A percentile compares a stretch with the other conserved stretches of the same genome.
These are phyloP conservation scores for Drosophila subquinaria DNA, from an alignment of 2,888 invertebrate species.

Conservation along the genomic window DNA sequence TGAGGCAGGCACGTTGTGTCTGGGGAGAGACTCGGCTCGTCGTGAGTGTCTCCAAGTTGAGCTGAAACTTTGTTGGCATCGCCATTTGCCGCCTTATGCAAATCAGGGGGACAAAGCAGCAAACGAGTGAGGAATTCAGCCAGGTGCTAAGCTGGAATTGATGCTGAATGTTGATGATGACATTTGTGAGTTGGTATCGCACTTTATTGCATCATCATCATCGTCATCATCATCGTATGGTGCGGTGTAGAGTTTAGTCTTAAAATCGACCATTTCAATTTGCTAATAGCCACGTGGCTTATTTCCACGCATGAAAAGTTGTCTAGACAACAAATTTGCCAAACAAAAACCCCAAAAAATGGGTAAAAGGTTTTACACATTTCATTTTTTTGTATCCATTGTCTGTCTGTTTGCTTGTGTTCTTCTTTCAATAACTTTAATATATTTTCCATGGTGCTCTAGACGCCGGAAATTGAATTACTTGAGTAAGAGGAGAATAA, in stretches of 20 bases:
- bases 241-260: constrained; percentile 14
- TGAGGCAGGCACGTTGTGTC: constrained; percentile 12
- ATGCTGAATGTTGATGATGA: constrained; percentile 53
- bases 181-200: constrained; percentile 35
- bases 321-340: constrained; percentile 73
- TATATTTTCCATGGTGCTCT: constrained; percentile 49
- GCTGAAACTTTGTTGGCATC: constrained; percentile 60
- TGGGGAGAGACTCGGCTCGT: constrained; percentile 1
- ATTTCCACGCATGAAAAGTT: constrained; percentile 61
- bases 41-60: constrained; percentile 20
- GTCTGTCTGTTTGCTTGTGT: constrained; percentile 25
- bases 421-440: constrained; percentile 72
- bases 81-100: constrained; percentile 59
- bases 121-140: constrained; percentile 18
- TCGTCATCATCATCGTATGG: constrained; percentile 2
- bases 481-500: constrained; percentile 54
- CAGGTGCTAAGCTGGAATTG: constrained; percentile 49
- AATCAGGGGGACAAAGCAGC: constrained; percentile 52
- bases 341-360: constrained; percentile 39
- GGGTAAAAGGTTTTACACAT: constrained; percentile 65
- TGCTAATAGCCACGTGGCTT: constrained; percentile 73
- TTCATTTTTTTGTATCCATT: constrained; percentile 29
- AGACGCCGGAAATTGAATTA: constrained; percentile 74
- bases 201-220: constrained; percentile 33
- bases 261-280: constrained; percentile 66